A percentile compares a stretch with the other conserved stretches of the same genome.
Evolutionary conservation across 2,113 vertebrate species (phyloP).

Genomic region (Verasper variegatus): DNA sequence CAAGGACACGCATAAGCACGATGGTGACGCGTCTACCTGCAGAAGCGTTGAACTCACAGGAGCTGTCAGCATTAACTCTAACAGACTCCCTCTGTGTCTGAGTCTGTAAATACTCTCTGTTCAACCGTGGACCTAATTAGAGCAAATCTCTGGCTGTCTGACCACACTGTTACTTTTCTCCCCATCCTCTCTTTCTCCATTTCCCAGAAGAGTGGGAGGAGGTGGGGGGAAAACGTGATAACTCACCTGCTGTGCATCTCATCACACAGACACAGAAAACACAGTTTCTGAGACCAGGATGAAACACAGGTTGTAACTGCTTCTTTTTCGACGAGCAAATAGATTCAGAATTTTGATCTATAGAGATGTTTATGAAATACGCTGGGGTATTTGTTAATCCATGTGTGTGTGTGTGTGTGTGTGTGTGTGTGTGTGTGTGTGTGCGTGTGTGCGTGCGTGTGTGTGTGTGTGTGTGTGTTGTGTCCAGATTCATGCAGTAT

Average conservation of each 20-base stretch:
- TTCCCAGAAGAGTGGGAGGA: conserved; percentile 58
- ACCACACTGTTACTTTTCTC: conserved; percentile 49
- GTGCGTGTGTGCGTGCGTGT: not conserved
- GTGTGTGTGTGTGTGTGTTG: not conserved
- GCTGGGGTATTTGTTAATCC: not conserved
- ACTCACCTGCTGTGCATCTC: conserved; percentile 57
- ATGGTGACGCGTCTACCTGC: not conserved
- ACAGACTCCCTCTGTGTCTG: conserved; percentile 1
- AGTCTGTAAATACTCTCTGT: conserved; percentile 43
- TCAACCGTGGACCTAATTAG: conserved; percentile 59
- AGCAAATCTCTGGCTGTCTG: conserved; percentile 57
- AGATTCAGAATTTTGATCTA: not conserved
- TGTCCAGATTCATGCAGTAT: too few relatives aligned
- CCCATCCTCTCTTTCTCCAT: conserved; percentile 23
- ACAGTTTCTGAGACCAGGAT: conserved; percentile 52
- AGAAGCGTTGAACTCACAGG: not conserved
- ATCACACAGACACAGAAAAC: conserved; percentile 52
- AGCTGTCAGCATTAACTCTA: not conserved
- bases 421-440: too few relatives aligned
- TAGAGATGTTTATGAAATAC: not conserved
- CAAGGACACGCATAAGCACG: not conserved
- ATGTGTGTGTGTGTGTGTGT: not conserved
- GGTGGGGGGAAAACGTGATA: conserved; percentile 31
- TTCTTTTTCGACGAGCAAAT: conserved; percentile 22
- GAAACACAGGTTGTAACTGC: conserved; percentile 18